Conservation (phyloP, 2,113 vertebrate genomes). For the Mirounga angustirostris region DNA sequence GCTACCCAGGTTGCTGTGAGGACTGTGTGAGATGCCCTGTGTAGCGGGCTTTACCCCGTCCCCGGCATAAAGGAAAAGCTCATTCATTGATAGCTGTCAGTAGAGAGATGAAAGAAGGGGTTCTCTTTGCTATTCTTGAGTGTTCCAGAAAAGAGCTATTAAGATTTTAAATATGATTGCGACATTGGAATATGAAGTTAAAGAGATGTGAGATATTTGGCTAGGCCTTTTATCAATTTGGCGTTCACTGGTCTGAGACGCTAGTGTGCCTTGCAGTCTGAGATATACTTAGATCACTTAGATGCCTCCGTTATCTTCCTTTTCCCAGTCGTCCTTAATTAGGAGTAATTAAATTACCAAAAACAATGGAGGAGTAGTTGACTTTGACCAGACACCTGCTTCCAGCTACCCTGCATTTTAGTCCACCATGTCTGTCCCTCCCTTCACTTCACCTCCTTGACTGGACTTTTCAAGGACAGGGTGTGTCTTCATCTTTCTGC, state of each 20-base stretch:
- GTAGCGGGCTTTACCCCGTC: fast-evolving
- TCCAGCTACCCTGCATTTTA: not conserved
- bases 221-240: not conserved
- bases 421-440: not conserved
- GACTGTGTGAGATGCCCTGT: not conserved
- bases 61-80: not conserved
- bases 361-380: not conserved
- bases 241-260: not conserved
- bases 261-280: not conserved
- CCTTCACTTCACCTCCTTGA: too few species aligned
- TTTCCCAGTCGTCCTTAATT: not conserved
- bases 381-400: not conserved
- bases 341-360: not conserved
- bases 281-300: not conserved
- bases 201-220: not conserved
- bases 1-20: not conserved
- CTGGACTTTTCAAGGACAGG: not conserved
- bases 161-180: not conserved
- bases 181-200: not conserved
- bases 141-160: not conserved
- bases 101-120: not conserved
- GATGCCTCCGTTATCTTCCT: not conserved
- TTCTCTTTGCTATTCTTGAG: not conserved
- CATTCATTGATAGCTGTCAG: not conserved
- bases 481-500: not conserved